Conservation (phyloP, 2,113 vertebrate species). For the Pelmatolapia mariae region DNA sequence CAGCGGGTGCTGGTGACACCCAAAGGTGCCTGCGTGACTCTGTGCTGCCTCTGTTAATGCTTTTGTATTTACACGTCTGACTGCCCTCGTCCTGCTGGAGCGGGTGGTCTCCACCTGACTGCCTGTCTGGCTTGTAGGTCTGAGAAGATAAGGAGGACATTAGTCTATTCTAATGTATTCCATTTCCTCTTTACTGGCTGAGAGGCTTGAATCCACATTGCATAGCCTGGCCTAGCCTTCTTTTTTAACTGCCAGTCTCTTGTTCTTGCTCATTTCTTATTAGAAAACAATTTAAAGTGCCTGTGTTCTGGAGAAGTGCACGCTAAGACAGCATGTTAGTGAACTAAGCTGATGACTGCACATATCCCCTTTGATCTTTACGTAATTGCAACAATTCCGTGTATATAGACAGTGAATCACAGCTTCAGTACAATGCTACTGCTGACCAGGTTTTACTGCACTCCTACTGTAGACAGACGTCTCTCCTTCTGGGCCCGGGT, state of each 20-base stretch:
- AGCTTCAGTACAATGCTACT: neutral
- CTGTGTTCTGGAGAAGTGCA: neutral
- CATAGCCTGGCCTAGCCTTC: neutral
- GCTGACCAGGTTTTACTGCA: neutral
- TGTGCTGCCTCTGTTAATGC: neutral
- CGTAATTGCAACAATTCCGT: neutral
- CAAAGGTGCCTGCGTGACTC: neutral
- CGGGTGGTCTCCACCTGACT: conserved; percentile 1
- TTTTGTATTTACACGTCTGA: conserved; percentile 4
- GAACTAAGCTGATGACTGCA: neutral
- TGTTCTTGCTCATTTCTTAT: neutral
- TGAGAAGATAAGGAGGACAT: conserved; percentile 44
- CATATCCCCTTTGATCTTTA: neutral
- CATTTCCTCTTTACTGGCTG: neutral
- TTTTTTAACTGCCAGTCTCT: neutral
- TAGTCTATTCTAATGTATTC: conserved; percentile 44
- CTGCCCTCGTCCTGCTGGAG: neutral
- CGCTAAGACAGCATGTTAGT: neutral
- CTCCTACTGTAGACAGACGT: neutral
- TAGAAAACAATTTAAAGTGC: neutral
- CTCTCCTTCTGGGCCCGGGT: neutral
- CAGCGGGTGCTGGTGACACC: neutral
- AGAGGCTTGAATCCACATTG: conserved; percentile 2
- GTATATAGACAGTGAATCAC: neutral
- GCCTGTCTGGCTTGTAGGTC: conserved; percentile 11